These are phyloP conservation scores for Yponomeuta cagnagella DNA, from an alignment of 2,888 invertebrate species.

Conservation along the genomic window DNA sequence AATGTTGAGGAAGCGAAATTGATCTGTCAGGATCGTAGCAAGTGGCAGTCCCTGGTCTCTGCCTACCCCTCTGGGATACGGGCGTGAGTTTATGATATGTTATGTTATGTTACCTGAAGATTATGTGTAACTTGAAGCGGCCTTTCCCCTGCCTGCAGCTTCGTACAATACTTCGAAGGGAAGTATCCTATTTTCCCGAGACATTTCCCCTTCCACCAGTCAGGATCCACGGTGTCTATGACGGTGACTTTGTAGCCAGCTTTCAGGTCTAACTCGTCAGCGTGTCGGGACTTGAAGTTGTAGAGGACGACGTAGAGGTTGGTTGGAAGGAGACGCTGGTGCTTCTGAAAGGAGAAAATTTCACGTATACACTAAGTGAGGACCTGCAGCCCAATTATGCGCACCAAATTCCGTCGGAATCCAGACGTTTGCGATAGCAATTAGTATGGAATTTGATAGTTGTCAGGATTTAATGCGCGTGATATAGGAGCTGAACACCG, in stretches of 20 bases:
- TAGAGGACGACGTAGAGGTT: constrained; percentile 96
- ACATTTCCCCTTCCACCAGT: constrained; percentile 98
- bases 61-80: too few species aligned
- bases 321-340: constrained; percentile 89
- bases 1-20: too few species aligned
- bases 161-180: constrained; percentile 95
- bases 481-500: too few species aligned
- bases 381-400: too few species aligned
- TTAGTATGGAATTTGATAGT: too few species aligned
- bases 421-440: too few species aligned
- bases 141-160: constrained; percentile 91
- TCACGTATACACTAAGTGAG: too few species aligned
- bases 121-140: constrained; percentile 87
- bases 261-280: constrained; percentile 95
- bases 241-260: constrained; percentile 94
- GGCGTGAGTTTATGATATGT: too few species aligned
- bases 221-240: constrained; percentile 94
- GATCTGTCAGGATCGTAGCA: too few species aligned
- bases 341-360: constrained; percentile 76
- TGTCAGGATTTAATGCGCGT: too few species aligned
- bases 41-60: too few species aligned
- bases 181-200: constrained; percentile 94
- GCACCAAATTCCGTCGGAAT: too few species aligned
- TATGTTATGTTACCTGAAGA: constrained; percentile 46
- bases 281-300: constrained; percentile 95